Evolutionary conservation across 1,140 invertebrate genomes (phyloP).

Genomic region (Drosophila kurseongensis): DNA sequence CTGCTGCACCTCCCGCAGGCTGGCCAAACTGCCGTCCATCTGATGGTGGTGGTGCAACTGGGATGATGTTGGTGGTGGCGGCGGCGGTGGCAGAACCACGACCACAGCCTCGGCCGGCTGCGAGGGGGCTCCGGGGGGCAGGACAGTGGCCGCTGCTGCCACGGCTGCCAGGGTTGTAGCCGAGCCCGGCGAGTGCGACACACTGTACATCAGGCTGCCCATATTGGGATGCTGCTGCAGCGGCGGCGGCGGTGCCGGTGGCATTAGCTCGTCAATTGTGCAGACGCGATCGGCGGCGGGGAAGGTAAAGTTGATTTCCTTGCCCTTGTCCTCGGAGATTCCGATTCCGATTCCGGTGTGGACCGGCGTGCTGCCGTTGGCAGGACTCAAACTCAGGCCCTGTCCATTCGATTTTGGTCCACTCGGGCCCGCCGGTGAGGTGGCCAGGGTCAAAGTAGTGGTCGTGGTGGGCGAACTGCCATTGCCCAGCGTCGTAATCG

Average conservation of each 20-base stretch:
- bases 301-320: constrained; percentile 84
- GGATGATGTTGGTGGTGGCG: constrained; percentile 61
- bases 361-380: constrained; percentile 46
- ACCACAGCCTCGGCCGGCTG: constrained; percentile 75
- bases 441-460: constrained; percentile 64
- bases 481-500: constrained; percentile 71
- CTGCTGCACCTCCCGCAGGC: constrained; percentile 71
- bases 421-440: constrained; percentile 25
- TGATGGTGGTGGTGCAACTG: constrained; percentile 42
- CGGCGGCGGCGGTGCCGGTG: constrained; percentile 72
- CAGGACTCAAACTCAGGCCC: constrained; percentile 36
- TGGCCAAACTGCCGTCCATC: constrained; percentile 57
- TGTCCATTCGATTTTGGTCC: constrained; percentile 41
- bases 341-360: constrained; percentile 8
- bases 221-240: constrained; percentile 59
- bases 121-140: constrained; percentile 75
- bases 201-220: constrained; percentile 72
- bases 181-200: constrained; percentile 53
- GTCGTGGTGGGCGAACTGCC: constrained; percentile 73
- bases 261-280: constrained; percentile 81
- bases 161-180: constrained; percentile 72
- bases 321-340: constrained; percentile 53
- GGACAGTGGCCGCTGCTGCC: constrained; percentile 75
- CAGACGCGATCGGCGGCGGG: constrained; percentile 84
- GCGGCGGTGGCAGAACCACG: constrained; percentile 73